Conservation (phyloP, 35 echinoderm and acorn worm genomes). For the Acanthaster planci region DNA sequence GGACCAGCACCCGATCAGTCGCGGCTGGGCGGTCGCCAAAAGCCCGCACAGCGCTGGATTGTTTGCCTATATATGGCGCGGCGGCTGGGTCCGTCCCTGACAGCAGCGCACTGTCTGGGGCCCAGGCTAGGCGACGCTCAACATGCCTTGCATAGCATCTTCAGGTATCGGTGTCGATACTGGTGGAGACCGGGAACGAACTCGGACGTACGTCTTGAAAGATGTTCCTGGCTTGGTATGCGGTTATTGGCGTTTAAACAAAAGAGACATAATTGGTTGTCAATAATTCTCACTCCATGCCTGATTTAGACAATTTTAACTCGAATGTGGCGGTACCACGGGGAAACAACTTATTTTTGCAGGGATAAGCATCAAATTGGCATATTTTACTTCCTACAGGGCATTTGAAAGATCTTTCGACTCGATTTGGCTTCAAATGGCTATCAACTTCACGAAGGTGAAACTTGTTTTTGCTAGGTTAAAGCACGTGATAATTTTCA, state of each 20-base stretch:
- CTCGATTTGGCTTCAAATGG: no score
- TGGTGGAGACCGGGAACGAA: background rate
- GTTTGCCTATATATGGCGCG: slow-evolving; percentile 22
- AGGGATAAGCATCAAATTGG: no score
- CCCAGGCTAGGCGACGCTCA: background rate
- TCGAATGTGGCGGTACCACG: no score
- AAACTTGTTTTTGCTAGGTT: no score
- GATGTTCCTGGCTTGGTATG: background rate
- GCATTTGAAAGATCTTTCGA: no score
- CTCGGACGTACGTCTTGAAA: background rate
- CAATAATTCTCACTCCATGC: no score
- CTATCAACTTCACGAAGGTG: no score
- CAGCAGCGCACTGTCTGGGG: background rate
- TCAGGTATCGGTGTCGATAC: slow-evolving; percentile 1
- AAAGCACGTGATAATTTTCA: no score
- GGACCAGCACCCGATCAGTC: background rate
- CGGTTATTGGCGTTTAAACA: background rate
- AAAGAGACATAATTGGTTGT: no score
- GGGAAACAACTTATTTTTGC: no score
- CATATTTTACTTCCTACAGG: no score
- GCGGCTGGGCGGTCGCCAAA: background rate
- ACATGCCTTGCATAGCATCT: slow-evolving; percentile 18
- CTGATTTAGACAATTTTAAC: no score
- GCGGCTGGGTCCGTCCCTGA: background rate
- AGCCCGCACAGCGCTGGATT: background rate